These are phyloP conservation scores for Anolis apletophallus DNA, from an alignment of 2,797 vertebrate species.

Conservation along the genomic window DNA sequence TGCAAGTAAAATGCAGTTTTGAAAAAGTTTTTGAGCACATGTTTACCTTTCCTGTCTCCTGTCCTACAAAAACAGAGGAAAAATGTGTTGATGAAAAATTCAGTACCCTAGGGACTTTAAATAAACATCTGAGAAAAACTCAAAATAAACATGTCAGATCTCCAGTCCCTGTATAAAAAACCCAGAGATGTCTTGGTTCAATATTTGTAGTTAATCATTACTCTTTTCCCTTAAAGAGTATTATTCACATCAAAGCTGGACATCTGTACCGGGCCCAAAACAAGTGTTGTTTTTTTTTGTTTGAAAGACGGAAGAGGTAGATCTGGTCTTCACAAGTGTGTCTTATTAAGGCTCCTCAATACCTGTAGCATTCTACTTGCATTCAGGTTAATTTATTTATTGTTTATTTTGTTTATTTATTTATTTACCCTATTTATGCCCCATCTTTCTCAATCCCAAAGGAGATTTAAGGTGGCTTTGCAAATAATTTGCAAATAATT, in stretches of 20 bases:
- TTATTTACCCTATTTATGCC: too few species aligned
- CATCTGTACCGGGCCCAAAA: background rate
- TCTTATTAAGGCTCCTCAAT: background rate
- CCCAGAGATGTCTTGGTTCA: background rate
- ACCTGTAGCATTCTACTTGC: background rate
- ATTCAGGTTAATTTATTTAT: background rate
- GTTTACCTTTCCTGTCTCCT: conserved; percentile 7
- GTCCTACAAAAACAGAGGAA: conserved; percentile 13
- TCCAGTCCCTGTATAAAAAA: background rate
- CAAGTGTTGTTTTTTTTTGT: background rate
- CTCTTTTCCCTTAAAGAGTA: background rate
- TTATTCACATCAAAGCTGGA: background rate
- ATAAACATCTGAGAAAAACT: conserved; percentile 27
- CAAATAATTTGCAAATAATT: background rate
- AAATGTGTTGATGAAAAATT: conserved; percentile 29
- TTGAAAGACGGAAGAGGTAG: background rate
- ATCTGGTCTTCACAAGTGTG: background rate
- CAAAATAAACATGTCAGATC: conserved; percentile 25
- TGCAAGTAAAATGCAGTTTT: background rate
- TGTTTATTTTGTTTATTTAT: too few species aligned
- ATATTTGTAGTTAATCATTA: background rate
- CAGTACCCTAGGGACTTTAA: conserved; percentile 22
- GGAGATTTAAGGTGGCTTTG: too few species aligned
- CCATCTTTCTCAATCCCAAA: too few species aligned
- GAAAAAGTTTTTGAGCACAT: background rate